Conservation (phyloP, 2,888 invertebrate genomes). For the Microdon myrmicae region DNA sequence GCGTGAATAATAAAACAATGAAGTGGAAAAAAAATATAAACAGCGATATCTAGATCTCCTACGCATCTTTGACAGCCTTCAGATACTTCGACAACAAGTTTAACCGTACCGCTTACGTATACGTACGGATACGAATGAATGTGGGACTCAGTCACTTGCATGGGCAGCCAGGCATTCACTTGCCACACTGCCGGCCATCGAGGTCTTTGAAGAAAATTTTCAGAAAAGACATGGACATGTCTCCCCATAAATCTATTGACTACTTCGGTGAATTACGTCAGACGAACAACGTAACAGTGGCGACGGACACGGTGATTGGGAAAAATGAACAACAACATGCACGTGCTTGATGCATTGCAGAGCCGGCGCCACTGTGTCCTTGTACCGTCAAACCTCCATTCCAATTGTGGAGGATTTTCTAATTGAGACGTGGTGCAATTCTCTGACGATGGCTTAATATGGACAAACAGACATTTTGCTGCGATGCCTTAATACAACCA, state of each 20-base stretch:
- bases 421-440: constrained; percentile 46
- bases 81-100: no score
- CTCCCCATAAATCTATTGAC: constrained; percentile 26
- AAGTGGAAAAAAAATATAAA: no score
- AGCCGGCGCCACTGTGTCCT: constrained; percentile 48
- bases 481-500: constrained; percentile 41
- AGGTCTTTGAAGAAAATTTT: constrained; percentile 13
- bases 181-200: constrained; percentile 14
- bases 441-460: constrained; percentile 43
- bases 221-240: constrained; percentile 13
- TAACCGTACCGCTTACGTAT: no score
- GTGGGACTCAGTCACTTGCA: constrained; percentile 26
- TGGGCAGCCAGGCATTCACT: constrained; percentile 18
- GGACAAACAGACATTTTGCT: constrained; percentile 45
- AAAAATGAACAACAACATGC: background rate
- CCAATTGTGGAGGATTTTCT: constrained; percentile 51
- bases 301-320: background rate
- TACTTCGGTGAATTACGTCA: constrained; percentile 38
- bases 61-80: constrained; percentile 34
- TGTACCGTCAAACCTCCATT: constrained; percentile 48
- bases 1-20: no score
- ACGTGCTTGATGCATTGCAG: constrained; percentile 15
- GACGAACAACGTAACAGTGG: constrained; percentile 24
- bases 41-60: constrained; percentile 41
- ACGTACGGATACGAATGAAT: constrained; percentile 4